Evolutionary conservation across 2,113 vertebrate species (phyloP), one percentile per base, ranked within the genome.

Genomic region (Jaculus jaculus): DNA sequence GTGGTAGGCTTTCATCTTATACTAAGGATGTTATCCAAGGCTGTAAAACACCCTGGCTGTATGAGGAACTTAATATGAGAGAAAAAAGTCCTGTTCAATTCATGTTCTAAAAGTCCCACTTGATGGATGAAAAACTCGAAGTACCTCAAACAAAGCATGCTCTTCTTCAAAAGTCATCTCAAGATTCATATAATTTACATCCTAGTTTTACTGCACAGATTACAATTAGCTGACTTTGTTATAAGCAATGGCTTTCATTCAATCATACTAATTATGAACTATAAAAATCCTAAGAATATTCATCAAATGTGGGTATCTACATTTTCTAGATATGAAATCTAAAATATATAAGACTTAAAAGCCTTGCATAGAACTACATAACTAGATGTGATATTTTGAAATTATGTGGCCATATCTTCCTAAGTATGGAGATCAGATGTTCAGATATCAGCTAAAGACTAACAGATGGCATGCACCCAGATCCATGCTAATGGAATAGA

Each of bases 51-150:
- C 7, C 20, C 58, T 89, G n/a, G 34, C 65, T 34, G 1, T 39
- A 84, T 34, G 2, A 87, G 20, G 34, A 80, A 74, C 20, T 93
- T 81, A 81, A 78, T 54, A 81, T 4, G 32, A 81, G 8, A 84
- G n/a, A 42, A 92, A 87, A 69, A 1, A 54, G 6, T 54, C 93
- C 60, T 77, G 30, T 87, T 84, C 81, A 60, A 69, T 82, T 71
- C 58, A 37, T 7, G 47, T 37, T 88, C 47, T 30, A 75, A 39
- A n/a, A 79, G 37, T 85, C 23, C 39, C 66, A 87, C 42, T 47
- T 82, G 66, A 69, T 39, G 34, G 32, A 71, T 68, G 65, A 89
- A 28, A 81, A 86, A 92, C 47, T 89, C 65, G 93, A 93, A 94
- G 37, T 37, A 60, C 34, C 10, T 90, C 39, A 74, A 79, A 47